Base-by-base conservation (phyloP, 1,140 invertebrate genomes). In the Colletes gigas region DNA sequence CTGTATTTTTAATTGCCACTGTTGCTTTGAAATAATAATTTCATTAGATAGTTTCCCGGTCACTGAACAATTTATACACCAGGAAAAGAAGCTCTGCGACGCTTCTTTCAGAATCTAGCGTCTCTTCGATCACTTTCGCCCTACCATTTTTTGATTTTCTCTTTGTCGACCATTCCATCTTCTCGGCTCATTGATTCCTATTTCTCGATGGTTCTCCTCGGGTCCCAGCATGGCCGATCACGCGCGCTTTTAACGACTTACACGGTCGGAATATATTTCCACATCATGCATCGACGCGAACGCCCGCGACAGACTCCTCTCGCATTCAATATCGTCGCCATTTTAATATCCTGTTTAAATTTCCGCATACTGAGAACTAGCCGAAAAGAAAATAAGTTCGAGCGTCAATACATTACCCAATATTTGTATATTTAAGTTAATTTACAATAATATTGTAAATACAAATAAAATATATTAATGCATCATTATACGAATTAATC, bases 211-310 rank as follows among this genome's bases (percentile, higher is more conserved):
- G 67, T 67, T 60, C n/a, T 66, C 70, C 50, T 44, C 63, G 72
- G 15, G 3, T 63, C 59, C 44, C n/a, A 66, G 54, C 21, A 30
- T 4, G 54, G 14, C 44, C 70, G 62, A 80, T 80, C 72, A 80
- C 78, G 78, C 78, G 63, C 72, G 78, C 59, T 80, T 80, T 80
- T 80, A 80, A 80, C 78, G 78, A 67, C 78, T 75, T 52, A 75
- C 78, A 80, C 44, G 72, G 71, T 7, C 17, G 52, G 78, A 80
- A 80, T 80, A 80, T 67, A 67, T 75, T 80, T 75, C 72, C 71
- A 75, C 78, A 17, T 74, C 71, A 60, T 60, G 63, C 78, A 57
- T 65, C 57, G 59, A 55, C 39, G 50, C 63, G 55, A 73, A 78
- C 68, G 19, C 4, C 14, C 59, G 9, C 15, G 44, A 52, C 50